phyloP scores from a whole-genome alignment of 2,797 vertebrate species.

The Chloroceryle inda region DNA sequence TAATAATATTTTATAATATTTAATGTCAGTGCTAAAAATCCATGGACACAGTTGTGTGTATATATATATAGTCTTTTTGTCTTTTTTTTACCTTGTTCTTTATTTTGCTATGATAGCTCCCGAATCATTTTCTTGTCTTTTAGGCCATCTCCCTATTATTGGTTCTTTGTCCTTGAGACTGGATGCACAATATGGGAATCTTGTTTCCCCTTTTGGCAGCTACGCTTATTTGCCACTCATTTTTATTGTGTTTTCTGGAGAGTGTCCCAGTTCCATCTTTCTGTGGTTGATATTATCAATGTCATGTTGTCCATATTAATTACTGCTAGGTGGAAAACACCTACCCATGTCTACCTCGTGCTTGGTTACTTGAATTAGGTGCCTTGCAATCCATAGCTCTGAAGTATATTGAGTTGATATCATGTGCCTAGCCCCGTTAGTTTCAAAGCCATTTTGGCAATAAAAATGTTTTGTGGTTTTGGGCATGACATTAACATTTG shows the following conservation, averaged over 20 bases:
- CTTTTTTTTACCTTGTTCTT: neutral
- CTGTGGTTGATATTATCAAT: neutral
- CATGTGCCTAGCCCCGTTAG: slow-evolving; percentile 50
- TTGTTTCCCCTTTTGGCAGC: neutral
- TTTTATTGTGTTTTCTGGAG: slow-evolving; percentile 41
- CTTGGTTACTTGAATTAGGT: slow-evolving; percentile 37
- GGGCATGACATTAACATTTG: slow-evolving; percentile 71
- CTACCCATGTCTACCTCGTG: slow-evolving; percentile 11
- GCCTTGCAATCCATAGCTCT: slow-evolving; percentile 20
- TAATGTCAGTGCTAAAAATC: neutral
- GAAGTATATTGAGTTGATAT: slow-evolving; percentile 46
- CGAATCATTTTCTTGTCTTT: neutral
- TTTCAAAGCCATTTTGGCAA: slow-evolving; percentile 70
- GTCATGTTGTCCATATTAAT: slow-evolving; percentile 62
- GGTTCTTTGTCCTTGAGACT: neutral
- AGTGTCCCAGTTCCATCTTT: slow-evolving; percentile 23
- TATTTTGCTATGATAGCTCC: neutral
- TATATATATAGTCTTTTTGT: too few relatives aligned
- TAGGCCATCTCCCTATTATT: neutral
- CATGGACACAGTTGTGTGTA: neutral
- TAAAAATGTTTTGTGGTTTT: slow-evolving; percentile 71
- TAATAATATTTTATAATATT: neutral
- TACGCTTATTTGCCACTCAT: neutral
- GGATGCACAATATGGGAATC: neutral
- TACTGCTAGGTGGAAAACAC: slow-evolving; percentile 44